Evolutionary conservation across 2,888 invertebrate species (phyloP).

Genomic region (Spodoptera picta): DNA sequence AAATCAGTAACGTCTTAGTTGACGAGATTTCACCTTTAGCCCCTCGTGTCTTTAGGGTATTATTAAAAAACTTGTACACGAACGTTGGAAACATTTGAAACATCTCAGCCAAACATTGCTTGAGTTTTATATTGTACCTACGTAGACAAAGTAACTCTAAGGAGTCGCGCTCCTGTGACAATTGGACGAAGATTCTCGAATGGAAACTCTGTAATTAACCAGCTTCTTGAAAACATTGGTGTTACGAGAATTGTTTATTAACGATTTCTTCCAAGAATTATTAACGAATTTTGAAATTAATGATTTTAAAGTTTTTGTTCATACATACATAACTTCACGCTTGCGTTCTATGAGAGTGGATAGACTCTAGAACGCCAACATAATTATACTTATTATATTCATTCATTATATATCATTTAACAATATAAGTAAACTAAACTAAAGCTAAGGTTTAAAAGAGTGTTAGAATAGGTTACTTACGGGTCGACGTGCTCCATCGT

Average conservation of each 20-base stretch:
- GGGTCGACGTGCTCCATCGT: no score
- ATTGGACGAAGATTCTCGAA: slow-evolving; percentile 11
- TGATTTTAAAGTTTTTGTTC: no score
- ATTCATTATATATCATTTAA: no score
- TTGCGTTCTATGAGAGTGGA: no score
- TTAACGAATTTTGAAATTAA: no score
- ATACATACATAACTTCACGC: no score
- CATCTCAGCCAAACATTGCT: not conserved
- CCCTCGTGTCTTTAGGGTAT: slow-evolving; percentile 13
- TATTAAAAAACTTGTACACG: slow-evolving; percentile 35
- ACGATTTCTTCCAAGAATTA: slow-evolving; percentile 8
- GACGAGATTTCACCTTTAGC: slow-evolving; percentile 18
- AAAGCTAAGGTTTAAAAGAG: no score
- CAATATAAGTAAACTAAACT: no score
- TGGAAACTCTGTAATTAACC: slow-evolving; percentile 23
- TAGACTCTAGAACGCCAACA: no score
- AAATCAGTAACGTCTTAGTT: not conserved
- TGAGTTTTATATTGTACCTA: not conserved
- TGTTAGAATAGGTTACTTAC: no score
- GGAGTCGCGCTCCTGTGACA: not conserved
- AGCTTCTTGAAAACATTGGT: slow-evolving; percentile 2
- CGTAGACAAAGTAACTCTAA: not conserved
- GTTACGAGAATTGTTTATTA: slow-evolving; percentile 1
- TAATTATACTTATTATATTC: no score
- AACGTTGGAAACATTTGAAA: slow-evolving; percentile 18